Percentiles rank a stretch among this genome's conserved stretches.
phyloP scores from a whole-genome alignment of 2,113 vertebrate species.

The Urocynchramus pylzowi region DNA sequence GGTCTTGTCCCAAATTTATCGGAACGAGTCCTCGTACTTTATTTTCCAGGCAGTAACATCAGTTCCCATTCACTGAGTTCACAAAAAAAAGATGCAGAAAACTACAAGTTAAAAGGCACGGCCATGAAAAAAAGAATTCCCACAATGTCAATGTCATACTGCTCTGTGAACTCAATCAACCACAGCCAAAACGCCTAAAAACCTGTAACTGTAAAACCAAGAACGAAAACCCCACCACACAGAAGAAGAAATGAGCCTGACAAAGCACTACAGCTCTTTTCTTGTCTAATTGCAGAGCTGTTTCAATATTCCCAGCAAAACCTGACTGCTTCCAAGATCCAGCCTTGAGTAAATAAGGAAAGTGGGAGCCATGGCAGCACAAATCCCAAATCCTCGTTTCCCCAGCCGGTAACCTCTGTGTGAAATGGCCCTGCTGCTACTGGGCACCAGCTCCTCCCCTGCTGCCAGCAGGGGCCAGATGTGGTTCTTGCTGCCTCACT shows the following conservation, averaged over 20 bases:
- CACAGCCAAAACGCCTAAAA: background rate
- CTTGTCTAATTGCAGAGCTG: background rate
- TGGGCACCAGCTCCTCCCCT: background rate
- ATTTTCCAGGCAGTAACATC: background rate
- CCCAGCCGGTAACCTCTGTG: background rate
- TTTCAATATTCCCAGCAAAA: background rate
- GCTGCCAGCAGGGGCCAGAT: background rate
- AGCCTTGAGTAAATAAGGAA: background rate
- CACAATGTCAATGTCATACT: background rate
- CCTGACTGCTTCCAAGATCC: background rate
- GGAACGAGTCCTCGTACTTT: background rate
- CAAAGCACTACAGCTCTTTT: background rate
- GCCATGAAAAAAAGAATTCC: background rate
- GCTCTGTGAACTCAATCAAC: background rate
- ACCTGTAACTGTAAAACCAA: background rate
- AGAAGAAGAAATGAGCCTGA: background rate
- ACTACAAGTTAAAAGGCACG: background rate
- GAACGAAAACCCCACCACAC: background rate
- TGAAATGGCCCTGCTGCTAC: background rate
- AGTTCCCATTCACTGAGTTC: background rate
- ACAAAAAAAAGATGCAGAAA: background rate
- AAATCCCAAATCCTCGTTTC: background rate
- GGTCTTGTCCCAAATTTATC: conserved; percentile 5
- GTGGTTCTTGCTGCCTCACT: background rate
- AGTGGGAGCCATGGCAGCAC: background rate